Evolutionary conservation across 1,140 invertebrate genomes (phyloP).

Genomic region (Xylocopa sonorina): DNA sequence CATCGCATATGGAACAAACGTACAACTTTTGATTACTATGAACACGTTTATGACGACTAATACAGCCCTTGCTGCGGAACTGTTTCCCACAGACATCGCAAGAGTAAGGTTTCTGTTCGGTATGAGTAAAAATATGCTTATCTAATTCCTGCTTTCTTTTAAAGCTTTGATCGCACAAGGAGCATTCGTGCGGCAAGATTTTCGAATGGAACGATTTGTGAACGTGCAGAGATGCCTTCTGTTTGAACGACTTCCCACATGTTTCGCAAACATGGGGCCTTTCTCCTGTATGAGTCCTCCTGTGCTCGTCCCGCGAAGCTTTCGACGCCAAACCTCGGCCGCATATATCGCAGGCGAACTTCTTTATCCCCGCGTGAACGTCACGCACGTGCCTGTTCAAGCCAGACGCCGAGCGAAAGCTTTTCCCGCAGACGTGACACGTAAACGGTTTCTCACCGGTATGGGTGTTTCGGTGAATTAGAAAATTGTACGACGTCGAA

Average conservation of each 20-base stretch:
- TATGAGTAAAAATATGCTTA: conserved; percentile 66
- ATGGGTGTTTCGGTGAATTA: conserved; percentile 77
- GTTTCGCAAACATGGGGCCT: conserved; percentile 87
- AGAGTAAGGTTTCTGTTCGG: conserved; percentile 57
- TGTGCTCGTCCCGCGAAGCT: conserved; percentile 69
- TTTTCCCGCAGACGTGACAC: conserved; percentile 63
- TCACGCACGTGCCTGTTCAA: conserved; percentile 70
- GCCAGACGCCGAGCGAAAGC: conserved; percentile 58
- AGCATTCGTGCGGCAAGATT: conserved; percentile 53
- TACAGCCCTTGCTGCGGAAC: conserved; percentile 69
- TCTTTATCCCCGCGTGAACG: conserved; percentile 70
- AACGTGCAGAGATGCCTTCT: conserved; percentile 80
- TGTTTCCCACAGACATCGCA: conserved; percentile 83
- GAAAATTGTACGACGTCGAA: conserved; percentile 75
- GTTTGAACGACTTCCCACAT: conserved; percentile 87
- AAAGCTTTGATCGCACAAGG: conserved; percentile 62
- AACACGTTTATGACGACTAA: conserved; percentile 51
- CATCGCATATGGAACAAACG: conserved; percentile 69
- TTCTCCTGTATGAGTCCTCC: conserved; percentile 84
- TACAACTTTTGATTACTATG: conserved; percentile 61
- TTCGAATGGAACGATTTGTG: conserved; percentile 79
- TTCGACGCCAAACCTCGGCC: conserved; percentile 65
- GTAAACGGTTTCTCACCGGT: conserved; percentile 45
- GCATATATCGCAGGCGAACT: conserved; percentile 73
- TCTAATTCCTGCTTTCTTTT: conserved; percentile 68